phyloP scores from a whole-genome alignment of 2,113 vertebrate species.

The Pedetes capensis region DNA sequence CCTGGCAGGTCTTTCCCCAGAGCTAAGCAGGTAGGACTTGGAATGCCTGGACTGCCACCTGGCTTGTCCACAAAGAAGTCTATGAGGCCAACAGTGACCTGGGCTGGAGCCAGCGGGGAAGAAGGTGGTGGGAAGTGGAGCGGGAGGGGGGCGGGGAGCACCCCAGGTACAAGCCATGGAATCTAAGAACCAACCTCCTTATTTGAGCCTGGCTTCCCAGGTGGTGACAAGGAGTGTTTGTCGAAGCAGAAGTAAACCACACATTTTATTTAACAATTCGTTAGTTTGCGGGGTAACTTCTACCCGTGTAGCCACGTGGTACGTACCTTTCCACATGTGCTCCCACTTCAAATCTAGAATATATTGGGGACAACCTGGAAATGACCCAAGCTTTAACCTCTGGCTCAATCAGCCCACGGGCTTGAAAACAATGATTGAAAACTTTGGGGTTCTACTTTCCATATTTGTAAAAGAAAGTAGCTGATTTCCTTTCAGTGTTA shows the following conservation, averaged over 20 bases:
- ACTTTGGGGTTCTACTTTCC: neutral
- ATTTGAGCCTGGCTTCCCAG: neutral
- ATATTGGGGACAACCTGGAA: neutral
- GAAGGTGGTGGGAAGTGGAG: neutral
- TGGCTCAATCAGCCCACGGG: neutral
- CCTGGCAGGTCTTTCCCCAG: neutral
- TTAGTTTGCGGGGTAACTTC: neutral
- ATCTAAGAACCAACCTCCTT: neutral
- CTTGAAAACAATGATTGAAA: neutral
- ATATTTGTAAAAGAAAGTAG: constrained; percentile 9
- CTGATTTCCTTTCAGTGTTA: neutral
- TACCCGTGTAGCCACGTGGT: neutral
- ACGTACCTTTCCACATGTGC: neutral
- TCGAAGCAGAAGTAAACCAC: neutral
- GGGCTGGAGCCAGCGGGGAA: neutral
- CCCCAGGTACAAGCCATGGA: neutral
- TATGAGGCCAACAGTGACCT: neutral
- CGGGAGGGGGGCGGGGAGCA: too few relatives aligned
- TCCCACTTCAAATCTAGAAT: neutral
- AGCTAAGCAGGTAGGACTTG: too few relatives aligned
- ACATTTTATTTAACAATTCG: neutral
- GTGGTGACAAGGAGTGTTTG: neutral
- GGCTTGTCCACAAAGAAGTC: neutral
- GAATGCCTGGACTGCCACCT: neutral
- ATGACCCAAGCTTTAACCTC: neutral